Percentiles rank a stretch among this genome's conserved stretches.
Evolutionary conservation across 2,797 vertebrate species (phyloP).

Genomic region (Rhabdophis nuchalis): DNA sequence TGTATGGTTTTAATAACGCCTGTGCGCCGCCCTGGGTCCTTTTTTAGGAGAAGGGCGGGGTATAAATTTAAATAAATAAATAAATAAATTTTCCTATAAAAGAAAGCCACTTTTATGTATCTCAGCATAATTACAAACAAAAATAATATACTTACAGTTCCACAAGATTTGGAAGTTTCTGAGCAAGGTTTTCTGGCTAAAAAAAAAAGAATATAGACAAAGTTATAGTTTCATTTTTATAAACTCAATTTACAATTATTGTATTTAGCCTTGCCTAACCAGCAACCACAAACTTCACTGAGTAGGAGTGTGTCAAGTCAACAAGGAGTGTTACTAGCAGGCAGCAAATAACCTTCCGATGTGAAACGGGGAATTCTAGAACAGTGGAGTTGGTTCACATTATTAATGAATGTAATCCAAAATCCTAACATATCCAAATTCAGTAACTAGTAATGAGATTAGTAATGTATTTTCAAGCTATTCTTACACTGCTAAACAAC

Average conservation of each 20-base stretch:
- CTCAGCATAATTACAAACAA: slow-evolving; percentile 42
- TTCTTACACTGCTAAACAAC: no score
- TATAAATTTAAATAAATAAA: no score
- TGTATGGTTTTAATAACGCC: no score
- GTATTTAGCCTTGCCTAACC: neutral
- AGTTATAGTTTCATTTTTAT: slow-evolving; percentile 14
- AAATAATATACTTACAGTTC: slow-evolving; percentile 86
- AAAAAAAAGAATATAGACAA: slow-evolving; percentile 66
- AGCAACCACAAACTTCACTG: neutral
- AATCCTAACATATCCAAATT: neutral
- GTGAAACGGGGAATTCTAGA: neutral
- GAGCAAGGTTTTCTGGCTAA: slow-evolving; percentile 95
- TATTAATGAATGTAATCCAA: neutral
- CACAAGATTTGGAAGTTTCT: slow-evolving; percentile 97
- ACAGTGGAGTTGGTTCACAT: neutral
- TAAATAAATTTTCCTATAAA: slow-evolving; percentile 17
- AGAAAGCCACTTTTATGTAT: neutral
- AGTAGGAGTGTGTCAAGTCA: neutral
- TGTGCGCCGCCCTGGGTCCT: no score
- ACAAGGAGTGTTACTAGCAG: neutral
- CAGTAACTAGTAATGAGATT: neutral
- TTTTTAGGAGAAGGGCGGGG: no score
- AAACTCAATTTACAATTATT: slow-evolving; percentile 24
- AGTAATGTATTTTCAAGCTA: neutral
- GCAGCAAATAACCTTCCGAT: neutral